phyloP scores from a whole-genome alignment of 2,113 vertebrate genomes.

The Kryptolebias marmoratus region DNA sequence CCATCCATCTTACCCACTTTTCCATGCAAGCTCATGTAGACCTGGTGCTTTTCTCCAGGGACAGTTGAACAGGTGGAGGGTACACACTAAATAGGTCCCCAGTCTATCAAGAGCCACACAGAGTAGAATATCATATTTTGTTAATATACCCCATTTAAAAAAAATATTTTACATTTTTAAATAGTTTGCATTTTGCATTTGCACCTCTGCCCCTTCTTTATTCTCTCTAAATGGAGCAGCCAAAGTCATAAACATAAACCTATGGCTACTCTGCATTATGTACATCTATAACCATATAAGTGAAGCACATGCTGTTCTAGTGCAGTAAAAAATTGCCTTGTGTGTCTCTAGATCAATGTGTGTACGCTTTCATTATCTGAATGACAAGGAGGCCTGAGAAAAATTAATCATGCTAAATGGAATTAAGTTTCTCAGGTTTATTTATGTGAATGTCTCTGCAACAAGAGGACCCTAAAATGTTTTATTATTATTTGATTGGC shows the following conservation, averaged over 20 bases:
- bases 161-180: too few relatives aligned
- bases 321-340: conserved; percentile 52
- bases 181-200: too few relatives aligned
- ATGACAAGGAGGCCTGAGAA: conserved; percentile 49
- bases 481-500: conserved; percentile 64
- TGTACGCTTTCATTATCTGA: conserved; percentile 67
- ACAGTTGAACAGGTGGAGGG: too few relatives aligned
- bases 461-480: conserved; percentile 54
- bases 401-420: conserved; percentile 67
- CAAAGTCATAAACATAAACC: conserved; percentile 51
- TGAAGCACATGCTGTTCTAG: conserved; percentile 23
- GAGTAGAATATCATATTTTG: conserved; percentile 38
- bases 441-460: conserved; percentile 54
- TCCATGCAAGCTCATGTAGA: too few relatives aligned
- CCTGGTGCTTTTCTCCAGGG: too few relatives aligned
- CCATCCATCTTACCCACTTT: too few relatives aligned
- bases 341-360: conserved; percentile 66
- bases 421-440: conserved; percentile 67
- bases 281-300: conserved; percentile 31
- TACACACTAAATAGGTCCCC: too few relatives aligned
- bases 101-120: too few relatives aligned
- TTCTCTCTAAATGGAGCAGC: conserved; percentile 4
- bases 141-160: conserved; percentile 13
- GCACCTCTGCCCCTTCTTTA: neutral
- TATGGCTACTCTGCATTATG: neutral